A percentile compares a stretch with the other conserved stretches of the same genome.
phyloP scores from a whole-genome alignment of 2,113 vertebrate genomes.

The Halichoeres trimaculatus region DNA sequence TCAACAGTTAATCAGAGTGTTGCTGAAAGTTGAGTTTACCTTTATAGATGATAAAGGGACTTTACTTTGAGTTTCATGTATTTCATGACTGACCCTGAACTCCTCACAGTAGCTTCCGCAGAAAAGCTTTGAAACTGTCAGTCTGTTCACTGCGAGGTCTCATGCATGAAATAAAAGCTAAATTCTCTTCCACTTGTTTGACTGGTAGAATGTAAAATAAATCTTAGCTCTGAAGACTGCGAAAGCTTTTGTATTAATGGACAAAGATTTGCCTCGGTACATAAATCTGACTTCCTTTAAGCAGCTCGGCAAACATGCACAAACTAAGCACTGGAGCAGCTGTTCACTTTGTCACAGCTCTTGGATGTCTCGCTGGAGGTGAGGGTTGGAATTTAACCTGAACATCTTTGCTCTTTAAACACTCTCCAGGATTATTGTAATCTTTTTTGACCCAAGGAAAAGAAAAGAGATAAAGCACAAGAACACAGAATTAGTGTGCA shows the following conservation, averaged over 20 bases:
- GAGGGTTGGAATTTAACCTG: neutral
- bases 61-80: too few relatives aligned
- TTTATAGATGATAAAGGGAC: too few relatives aligned
- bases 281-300: neutral
- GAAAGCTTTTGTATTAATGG: conserved; percentile 9
- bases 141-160: too few relatives aligned
- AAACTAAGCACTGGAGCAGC: neutral
- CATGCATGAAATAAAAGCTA: too few relatives aligned
- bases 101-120: too few relatives aligned
- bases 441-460: neutral
- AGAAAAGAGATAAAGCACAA: neutral
- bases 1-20: too few relatives aligned
- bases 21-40: too few relatives aligned
- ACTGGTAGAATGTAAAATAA: conserved; percentile 16
- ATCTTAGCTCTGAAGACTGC: conserved; percentile 4
- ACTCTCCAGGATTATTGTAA: conserved; percentile 7
- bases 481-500: neutral
- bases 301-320: conserved; percentile 12
- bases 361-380: neutral
- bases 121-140: too few relatives aligned
- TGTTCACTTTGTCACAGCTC: neutral
- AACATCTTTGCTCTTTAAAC: conserved; percentile 2
- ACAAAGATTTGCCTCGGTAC: neutral
- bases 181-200: neutral
- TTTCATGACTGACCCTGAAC: too few relatives aligned